Evolutionary conservation across 2,888 invertebrate genomes (phyloP).

Genomic region (Ecdyonurus torrentis): DNA sequence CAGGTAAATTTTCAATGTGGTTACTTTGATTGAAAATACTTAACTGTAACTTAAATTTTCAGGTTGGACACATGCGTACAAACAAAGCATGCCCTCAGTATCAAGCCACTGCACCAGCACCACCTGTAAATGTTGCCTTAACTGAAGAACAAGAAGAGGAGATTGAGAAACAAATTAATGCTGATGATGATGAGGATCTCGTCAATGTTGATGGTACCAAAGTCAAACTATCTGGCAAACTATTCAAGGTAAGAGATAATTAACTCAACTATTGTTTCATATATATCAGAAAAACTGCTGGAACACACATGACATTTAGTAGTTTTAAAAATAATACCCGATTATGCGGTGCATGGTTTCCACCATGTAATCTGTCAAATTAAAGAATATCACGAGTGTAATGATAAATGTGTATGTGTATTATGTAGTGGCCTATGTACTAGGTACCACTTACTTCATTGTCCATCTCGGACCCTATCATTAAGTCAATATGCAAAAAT

Average conservation of each 20-base stretch:
- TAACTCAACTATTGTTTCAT: too few species aligned
- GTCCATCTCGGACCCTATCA: too few species aligned
- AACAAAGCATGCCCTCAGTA: conserved; percentile 96
- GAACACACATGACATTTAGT: too few species aligned
- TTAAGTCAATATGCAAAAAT: too few species aligned
- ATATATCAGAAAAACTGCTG: too few species aligned
- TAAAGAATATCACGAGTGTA: too few species aligned
- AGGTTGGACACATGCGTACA: conserved; percentile 60
- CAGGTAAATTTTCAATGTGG: conserved; percentile 34
- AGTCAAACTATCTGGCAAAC: conserved; percentile 72
- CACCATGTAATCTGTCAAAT: too few species aligned
- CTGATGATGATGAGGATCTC: conserved; percentile 67
- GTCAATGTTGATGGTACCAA: conserved; percentile 93
- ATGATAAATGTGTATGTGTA: too few species aligned
- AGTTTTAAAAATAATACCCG: too few species aligned
- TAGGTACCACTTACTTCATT: too few species aligned
- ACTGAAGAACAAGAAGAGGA: conserved; percentile 69
- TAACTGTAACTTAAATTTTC: conserved; percentile 3
- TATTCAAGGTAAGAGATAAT: conserved; percentile 46
- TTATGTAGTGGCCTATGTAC: too few species aligned
- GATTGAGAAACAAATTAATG: conserved; percentile 54
- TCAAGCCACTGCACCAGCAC: conserved; percentile 44
- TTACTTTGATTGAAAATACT: background rate
- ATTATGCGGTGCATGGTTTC: too few species aligned
- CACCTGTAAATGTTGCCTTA: conserved; percentile 48